Percentiles rank a stretch among this genome's conserved stretches.
These are phyloP conservation scores for Rhadinocentrus ornatus DNA, from an alignment of 2,797 vertebrate genomes.

Conservation along the genomic window DNA sequence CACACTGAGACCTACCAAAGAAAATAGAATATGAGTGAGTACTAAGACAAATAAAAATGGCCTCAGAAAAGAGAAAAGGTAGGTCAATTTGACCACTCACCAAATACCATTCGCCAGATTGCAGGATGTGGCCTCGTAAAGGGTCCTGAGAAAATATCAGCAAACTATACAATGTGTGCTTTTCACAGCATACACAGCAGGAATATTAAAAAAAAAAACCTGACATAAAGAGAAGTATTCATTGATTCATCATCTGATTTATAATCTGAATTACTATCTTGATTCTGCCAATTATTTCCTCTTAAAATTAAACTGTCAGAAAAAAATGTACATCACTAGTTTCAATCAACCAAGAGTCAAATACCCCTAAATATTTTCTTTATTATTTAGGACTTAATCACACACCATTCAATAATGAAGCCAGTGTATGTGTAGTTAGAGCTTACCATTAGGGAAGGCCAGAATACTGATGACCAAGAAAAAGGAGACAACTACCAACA, in stretches of 20 bases:
- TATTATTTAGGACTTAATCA: neutral
- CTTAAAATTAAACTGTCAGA: neutral
- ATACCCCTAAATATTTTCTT: neutral
- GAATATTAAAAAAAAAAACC: neutral
- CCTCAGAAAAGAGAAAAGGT: neutral
- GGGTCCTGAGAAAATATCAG: conserved; percentile 79
- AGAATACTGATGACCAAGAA: conserved; percentile 95
- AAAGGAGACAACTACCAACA: conserved; percentile 92
- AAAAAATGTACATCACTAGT: neutral
- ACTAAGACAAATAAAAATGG: neutral
- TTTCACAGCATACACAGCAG: neutral
- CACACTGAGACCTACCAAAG: conserved; percentile 90
- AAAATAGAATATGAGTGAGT: conserved; percentile 5
- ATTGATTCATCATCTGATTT: neutral
- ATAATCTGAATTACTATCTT: neutral
- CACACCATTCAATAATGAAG: neutral
- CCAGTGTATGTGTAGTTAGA: neutral
- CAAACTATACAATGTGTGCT: neutral
- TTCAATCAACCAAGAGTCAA: neutral
- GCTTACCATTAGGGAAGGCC: conserved; percentile 96
- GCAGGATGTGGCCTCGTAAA: conserved; percentile 93
- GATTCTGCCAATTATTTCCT: neutral
- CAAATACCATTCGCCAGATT: conserved; percentile 95
- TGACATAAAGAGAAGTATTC: neutral
- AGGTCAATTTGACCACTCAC: conserved; percentile 76